Evolutionary conservation across 1,140 invertebrate genomes (phyloP), one percentile per base, ranked within the genome.

Genomic region (Hypothenemus hampei): DNA sequence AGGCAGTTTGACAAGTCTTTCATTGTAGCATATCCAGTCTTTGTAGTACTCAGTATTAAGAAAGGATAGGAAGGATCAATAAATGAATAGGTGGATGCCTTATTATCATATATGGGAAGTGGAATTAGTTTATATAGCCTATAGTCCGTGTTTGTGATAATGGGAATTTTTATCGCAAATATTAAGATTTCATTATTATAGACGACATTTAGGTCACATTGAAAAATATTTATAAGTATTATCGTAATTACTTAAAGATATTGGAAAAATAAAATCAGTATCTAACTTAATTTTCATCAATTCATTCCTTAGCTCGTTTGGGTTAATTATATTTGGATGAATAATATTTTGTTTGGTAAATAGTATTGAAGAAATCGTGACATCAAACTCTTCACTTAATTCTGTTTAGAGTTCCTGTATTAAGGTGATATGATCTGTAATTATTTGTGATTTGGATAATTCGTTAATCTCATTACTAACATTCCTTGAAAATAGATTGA

Each of bases 271-370:
- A 4, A 50, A 22, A 45, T 35, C 19, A 10, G 37, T 39, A 31
- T 23, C 44, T 41, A 55, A 33, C 50, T 48, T 40, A 24, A 43
- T 39, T 36, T 41, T 40, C 4, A 21, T 4, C 10, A 33, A 21
- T 43, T 49, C 37, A 4, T 47, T 21, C 31, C 36, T 13, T 22
- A 54, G 29, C 10, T 37, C 3, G 13, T 11, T 33, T n/a, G 56
- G 56, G 10, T 29, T 43, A 8, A 59, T 37, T n/a, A 55, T 21
- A 19, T n/a, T 33, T 5, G 57, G 45, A 39, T 59, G 57, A 31
- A 59, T 49, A 21, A 59, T 23, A 39, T 56, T 56, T 56, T 59
- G 52, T 44, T 59, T 59, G 18, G 52, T 36, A 49, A 55, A 59
- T 20, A 50, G 26, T 35, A 56, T 55, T 18, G 57, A 22, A 44